Percentiles rank a stretch among this genome's conserved stretches.
phyloP scores from a whole-genome alignment of 2,113 vertebrate genomes.

The Ia io region DNA sequence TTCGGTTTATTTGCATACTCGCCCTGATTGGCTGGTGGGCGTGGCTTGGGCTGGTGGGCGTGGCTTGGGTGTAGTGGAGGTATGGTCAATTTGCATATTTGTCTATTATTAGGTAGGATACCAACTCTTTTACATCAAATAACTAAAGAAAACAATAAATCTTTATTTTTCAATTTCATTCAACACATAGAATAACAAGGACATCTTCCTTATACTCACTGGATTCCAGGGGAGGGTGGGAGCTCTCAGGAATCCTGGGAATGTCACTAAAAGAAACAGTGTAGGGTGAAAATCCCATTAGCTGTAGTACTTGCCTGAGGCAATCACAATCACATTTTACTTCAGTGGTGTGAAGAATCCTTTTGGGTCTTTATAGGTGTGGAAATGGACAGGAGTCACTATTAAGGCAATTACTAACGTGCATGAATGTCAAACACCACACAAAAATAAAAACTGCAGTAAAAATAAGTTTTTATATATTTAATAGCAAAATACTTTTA shows the following conservation, averaged over 20 bases:
- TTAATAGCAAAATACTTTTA: conserved; percentile 71
- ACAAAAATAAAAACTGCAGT: conserved; percentile 47
- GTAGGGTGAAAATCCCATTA: conserved; percentile 60
- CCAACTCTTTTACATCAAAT: neutral
- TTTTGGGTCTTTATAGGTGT: conserved; percentile 51
- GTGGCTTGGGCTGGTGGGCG: too few species aligned
- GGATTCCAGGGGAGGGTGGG: conserved; percentile 96
- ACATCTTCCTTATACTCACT: conserved; percentile 85
- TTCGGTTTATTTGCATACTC: too few species aligned
- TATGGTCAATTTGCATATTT: too few species aligned
- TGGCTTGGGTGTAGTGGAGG: too few species aligned
- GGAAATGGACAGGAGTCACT: conserved; percentile 63
- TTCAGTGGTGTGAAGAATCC: conserved; percentile 32
- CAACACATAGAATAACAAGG: neutral
- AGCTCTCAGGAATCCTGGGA: conserved; percentile 96
- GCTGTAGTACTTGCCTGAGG: neutral
- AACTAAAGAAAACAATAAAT: neutral
- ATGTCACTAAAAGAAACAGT: conserved; percentile 90
- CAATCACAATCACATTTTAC: neutral
- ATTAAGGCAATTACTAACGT: conserved; percentile 54
- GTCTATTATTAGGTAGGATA: too few species aligned
- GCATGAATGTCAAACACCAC: conserved; percentile 57
- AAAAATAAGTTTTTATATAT: conserved; percentile 62
- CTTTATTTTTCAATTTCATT: neutral
- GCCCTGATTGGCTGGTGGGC: too few species aligned